Evolutionary conservation across 2,888 invertebrate species (phyloP), one percentile per base, ranked within the genome.

Genomic region (Chymomyza amoena): DNA sequence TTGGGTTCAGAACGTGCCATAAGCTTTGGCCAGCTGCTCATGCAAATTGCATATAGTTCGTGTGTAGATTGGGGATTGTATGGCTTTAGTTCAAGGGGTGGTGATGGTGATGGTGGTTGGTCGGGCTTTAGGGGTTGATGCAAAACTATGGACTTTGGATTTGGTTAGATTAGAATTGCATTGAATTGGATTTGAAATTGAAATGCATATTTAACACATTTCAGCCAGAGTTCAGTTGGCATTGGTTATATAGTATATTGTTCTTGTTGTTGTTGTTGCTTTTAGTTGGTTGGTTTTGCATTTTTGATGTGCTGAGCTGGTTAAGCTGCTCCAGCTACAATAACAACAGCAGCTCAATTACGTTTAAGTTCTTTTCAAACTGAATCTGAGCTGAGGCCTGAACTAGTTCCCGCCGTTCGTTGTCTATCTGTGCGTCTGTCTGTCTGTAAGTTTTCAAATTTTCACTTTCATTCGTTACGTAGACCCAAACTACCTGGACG

Each of bases 121-220:
- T n/a, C n/a, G n/a, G n/a, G 76, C 77, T 25, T 25, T 25, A 77
- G 64, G 73, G 79, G 61, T 63, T 77, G 80, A 68, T 85, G 65
- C 25, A 25, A 25, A 25, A 32, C 57, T 45, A 13, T 45, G 64
- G 67, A 69, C 32, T 39, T 52, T 64, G 83, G 86, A 83, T 87
- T 85, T 83, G 87, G 74, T 82, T 80, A 45, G 39, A 83, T 87
- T 83, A 78, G 88, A 87, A 87, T 83, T 67, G 71, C 81, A 83
- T 78, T 66, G 73, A 84, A 83, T 83, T 87, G 83, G 83, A 83
- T 87, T 83, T 87, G 77, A 78, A 79, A 81, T 81, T 83, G 81
- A 87, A 36, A 60, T 54, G 54, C 87, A 83, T 83, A 83, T 83
- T 83, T 77, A 87, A 83, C 84, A 87, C 88, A 72, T 80, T 79